phyloP scores from a whole-genome alignment of 2,797 vertebrate species.

The Coluber constrictor region DNA sequence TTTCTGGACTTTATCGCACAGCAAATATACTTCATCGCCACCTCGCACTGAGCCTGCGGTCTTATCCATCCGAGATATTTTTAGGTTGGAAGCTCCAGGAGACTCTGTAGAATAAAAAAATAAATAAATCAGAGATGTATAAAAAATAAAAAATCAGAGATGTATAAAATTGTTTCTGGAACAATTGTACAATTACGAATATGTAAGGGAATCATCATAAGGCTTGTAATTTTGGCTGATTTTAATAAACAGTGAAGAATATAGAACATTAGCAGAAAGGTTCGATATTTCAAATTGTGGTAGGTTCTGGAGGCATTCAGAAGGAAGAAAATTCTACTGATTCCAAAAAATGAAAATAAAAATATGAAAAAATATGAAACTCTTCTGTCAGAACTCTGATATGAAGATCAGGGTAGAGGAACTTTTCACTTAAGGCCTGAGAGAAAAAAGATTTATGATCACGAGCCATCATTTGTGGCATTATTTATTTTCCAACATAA shows the following conservation, averaged over 20 bases:
- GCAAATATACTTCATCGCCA: conserved; percentile 94
- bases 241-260: too few species aligned
- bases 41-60: conserved; percentile 90
- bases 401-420: background rate
- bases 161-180: background rate
- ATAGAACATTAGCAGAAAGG: background rate
- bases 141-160: background rate
- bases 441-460: background rate
- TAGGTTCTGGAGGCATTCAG: background rate
- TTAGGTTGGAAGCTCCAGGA: conserved; percentile 94
- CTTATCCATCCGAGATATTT: conserved; percentile 95
- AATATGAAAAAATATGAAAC: background rate
- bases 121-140: too few species aligned
- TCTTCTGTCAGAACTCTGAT: background rate
- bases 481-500: background rate
- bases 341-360: background rate
- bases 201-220: background rate
- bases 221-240: background rate
- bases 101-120: conserved; percentile 79
- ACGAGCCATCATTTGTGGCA: background rate
- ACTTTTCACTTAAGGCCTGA: background rate
- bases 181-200: background rate
- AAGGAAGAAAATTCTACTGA: background rate
- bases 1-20: conserved; percentile 99
- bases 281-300: background rate